These are phyloP conservation scores for Lepetodrilus schrolli DNA, from an alignment of 2,888 invertebrate species.

Conservation along the genomic window DNA sequence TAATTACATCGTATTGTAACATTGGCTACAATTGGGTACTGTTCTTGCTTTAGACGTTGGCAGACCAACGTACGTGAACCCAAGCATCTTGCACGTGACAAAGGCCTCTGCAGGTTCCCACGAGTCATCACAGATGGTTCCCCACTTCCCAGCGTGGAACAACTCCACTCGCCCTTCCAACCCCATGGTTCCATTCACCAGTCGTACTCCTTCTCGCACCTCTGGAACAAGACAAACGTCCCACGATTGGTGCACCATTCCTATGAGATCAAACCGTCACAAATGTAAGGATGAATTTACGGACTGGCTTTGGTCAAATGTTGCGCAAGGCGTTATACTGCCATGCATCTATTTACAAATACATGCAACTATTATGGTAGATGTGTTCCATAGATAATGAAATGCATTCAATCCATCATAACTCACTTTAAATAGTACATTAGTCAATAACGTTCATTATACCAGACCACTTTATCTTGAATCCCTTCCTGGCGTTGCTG, in stretches of 20 bases:
- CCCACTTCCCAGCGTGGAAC: conserved; percentile 6
- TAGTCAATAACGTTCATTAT: too few relatives aligned
- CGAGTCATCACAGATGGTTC: conserved; percentile 7
- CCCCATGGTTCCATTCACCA: neutral
- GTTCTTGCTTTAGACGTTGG: too few relatives aligned
- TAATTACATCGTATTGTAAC: too few relatives aligned
- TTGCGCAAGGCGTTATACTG: too few relatives aligned
- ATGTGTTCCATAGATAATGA: too few relatives aligned
- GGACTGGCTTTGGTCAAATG: too few relatives aligned
- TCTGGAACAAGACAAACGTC: neutral
- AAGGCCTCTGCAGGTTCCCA: neutral
- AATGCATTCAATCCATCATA: too few relatives aligned
- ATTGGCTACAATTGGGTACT: too few relatives aligned
- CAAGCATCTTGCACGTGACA: neutral
- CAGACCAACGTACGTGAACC: neutral
- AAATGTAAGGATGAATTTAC: too few relatives aligned
- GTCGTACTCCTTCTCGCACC: neutral
- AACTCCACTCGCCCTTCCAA: conserved; percentile 5
- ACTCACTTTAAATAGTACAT: too few relatives aligned
- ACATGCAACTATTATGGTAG: too few relatives aligned
- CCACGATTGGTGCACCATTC: neutral
- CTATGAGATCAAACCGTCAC: neutral
- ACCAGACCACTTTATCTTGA: neutral
- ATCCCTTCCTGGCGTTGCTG: conserved; percentile 11
- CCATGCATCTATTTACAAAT: too few relatives aligned